A percentile compares a stretch with the other conserved stretches of the same genome.
These are phyloP conservation scores for Ardeotis arabs DNA, from an alignment of 2,113 vertebrate genomes.

Conservation along the genomic window DNA sequence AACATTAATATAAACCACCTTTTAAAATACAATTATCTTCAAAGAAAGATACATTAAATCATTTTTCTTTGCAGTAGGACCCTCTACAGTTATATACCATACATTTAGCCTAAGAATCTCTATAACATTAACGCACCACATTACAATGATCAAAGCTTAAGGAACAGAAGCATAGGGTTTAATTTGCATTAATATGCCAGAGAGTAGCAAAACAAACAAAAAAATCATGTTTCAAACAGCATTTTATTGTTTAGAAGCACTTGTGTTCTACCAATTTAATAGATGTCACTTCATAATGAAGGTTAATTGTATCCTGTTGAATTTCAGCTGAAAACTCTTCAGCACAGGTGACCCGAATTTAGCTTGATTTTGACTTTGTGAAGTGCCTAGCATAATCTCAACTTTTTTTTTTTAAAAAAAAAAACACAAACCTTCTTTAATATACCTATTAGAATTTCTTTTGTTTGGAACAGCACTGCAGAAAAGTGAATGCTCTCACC, in stretches of 20 bases:
- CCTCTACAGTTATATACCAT: not conserved
- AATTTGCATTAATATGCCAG: not conserved
- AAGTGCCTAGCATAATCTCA: not conserved
- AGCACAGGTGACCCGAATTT: constrained; percentile 7
- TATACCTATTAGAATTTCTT: not conserved
- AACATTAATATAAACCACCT: not conserved
- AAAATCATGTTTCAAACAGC: not conserved
- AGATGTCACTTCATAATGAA: constrained; percentile 15
- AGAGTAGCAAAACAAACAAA: not conserved
- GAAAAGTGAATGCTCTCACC: not conserved
- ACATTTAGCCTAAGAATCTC: not conserved
- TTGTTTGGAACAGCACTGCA: not conserved
- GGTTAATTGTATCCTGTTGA: not conserved
- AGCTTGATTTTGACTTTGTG: not conserved
- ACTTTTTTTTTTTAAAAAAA: not conserved
- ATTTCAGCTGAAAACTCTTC: constrained; percentile 29
- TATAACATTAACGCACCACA: not conserved
- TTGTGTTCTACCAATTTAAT: not conserved
- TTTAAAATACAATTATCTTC: not conserved
- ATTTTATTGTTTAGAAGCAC: constrained; percentile 19
- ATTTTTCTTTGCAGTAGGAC: not conserved
- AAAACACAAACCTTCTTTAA: not conserved
- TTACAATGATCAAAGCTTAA: not conserved
- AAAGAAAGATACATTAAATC: not conserved
- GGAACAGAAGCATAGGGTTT: not conserved